These are phyloP conservation scores for Caenorhabditis auriculariae DNA, from an alignment of 2,888 invertebrate genomes.

Conservation along the genomic window DNA sequence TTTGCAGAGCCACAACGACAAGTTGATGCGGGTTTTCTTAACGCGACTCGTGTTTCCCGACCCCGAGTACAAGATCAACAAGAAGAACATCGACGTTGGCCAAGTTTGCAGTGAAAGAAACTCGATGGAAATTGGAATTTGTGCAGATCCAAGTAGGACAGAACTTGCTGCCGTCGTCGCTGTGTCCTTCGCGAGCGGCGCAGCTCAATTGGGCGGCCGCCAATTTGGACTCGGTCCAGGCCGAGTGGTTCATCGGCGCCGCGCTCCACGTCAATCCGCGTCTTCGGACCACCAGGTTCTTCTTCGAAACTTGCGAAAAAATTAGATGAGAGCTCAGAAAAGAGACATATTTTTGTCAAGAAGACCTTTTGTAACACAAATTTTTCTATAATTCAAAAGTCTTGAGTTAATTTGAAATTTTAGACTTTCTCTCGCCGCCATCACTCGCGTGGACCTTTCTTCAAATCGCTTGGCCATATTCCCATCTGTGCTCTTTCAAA, in stretches of 20 bases:
- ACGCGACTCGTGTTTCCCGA: conserved; percentile 71
- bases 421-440: conserved; percentile 77
- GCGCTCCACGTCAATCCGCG: conserved; percentile 82
- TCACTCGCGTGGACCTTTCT: conserved; percentile 89
- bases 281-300: conserved; percentile 67
- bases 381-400: background rate
- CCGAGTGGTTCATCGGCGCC: conserved; percentile 79
- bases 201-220: conserved; percentile 82
- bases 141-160: conserved; percentile 43
- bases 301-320: background rate
- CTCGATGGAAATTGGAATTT: too few relatives aligned
- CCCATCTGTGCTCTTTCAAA: conserved; percentile 80
- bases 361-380: too few relatives aligned
- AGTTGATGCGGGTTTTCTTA: conserved; percentile 47
- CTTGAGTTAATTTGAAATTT: background rate
- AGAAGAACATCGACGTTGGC: conserved; percentile 77
- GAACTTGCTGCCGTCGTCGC: conserved; percentile 45
- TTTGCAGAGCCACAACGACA: conserved; percentile 35
- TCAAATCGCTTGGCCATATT: conserved; percentile 80
- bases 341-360: too few relatives aligned
- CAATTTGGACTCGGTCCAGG: conserved; percentile 73
- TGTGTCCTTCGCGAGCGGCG: conserved; percentile 79
- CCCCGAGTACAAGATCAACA: conserved; percentile 88
- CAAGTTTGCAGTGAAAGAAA: conserved; percentile 64
- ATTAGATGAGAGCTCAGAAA: too few relatives aligned